phyloP scores from a whole-genome alignment of 2,797 vertebrate genomes.

The Clarias laeviceps region DNA sequence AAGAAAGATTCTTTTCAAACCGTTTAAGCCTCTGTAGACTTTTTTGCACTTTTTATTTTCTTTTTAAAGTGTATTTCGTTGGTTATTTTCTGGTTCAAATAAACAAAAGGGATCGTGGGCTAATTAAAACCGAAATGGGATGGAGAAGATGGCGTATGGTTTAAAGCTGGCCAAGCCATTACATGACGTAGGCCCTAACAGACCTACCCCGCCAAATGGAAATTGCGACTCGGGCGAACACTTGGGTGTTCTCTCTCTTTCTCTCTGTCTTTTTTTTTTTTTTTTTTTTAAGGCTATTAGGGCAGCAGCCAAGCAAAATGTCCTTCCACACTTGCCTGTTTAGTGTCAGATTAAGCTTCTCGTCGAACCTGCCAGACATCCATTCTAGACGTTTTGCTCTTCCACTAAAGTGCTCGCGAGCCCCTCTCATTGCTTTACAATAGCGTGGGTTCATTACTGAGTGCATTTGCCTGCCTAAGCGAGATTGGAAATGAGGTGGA shows the following conservation, averaged over 20 bases:
- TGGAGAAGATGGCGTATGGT: constrained; percentile 2
- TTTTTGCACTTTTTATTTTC: neutral
- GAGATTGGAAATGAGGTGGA: constrained; percentile 57
- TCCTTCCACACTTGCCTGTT: constrained; percentile 66
- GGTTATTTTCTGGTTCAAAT: constrained; percentile 2
- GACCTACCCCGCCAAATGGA: constrained; percentile 65
- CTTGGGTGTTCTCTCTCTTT: constrained; percentile 60
- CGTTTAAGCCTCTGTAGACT: neutral
- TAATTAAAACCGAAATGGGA: constrained; percentile 19
- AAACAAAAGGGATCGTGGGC: neutral
- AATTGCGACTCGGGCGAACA: constrained; percentile 66
- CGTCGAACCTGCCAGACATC: constrained; percentile 49
- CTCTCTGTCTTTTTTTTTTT: constrained; percentile 11
- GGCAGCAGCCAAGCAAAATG: constrained; percentile 66
- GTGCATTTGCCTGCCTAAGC: constrained; percentile 55
- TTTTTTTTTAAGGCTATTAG: constrained; percentile 61
- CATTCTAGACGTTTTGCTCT: constrained; percentile 52
- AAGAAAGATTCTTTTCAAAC: neutral
- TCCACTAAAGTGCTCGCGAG: constrained; percentile 55
- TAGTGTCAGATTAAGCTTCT: constrained; percentile 64
- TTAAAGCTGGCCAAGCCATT: constrained; percentile 7
- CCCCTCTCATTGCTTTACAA: constrained; percentile 49
- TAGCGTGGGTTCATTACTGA: constrained; percentile 55
- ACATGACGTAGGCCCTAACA: constrained; percentile 47
- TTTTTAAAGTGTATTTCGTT: neutral